Base-by-base conservation (phyloP, 2,113 vertebrate species). In the Platichthys flesus region DNA sequence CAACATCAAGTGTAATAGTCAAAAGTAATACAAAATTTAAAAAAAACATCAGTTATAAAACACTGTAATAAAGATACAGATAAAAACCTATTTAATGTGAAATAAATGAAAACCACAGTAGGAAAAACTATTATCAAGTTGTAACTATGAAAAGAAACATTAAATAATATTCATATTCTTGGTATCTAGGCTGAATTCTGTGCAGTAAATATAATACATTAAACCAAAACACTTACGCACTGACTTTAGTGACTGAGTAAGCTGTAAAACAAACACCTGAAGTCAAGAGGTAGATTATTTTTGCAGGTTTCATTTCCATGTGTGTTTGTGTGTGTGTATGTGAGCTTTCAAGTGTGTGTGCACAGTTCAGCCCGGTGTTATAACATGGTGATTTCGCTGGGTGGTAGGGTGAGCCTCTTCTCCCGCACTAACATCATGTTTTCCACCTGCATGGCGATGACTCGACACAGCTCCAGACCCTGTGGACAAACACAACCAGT, bases 311-410 rank as follows among this genome's bases (percentile, higher is more conserved):
- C 51, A 54, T 54, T 15, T n/a, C 2, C 8, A 1, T 20, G 67
- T 54, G 0, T 73, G 24, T 45, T 13, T 52, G 47, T 60, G 26
- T 72, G 51, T 28, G 55, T 26, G 55, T 60, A 23, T 58, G 23
- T 69, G 26, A 68, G 24, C 31, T 31, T 31, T 1, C 6, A 31
- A 31, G 6, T 69, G 35, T 72, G 51, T 28, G 55, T 23, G 56
- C 28, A 37, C 18, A 24, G 49, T 40, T 13, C 4, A 31, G 58
- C 56, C 47, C 49, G 73, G 47, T 3, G 23, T 95, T 94, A 99
- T 58, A 99, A 91, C 90, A 99, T 91, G 6, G 98, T 99, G 88
- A 99, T 98, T 92, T 99, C 98, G 0, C 97, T 99, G 42, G 97
- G 96, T 2, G 98, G 97, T 58, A 99, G 93, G 0, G 96, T 96